Conservation (phyloP, 1,140 invertebrate genomes). For the Pseudomyrmex gracilis region DNA sequence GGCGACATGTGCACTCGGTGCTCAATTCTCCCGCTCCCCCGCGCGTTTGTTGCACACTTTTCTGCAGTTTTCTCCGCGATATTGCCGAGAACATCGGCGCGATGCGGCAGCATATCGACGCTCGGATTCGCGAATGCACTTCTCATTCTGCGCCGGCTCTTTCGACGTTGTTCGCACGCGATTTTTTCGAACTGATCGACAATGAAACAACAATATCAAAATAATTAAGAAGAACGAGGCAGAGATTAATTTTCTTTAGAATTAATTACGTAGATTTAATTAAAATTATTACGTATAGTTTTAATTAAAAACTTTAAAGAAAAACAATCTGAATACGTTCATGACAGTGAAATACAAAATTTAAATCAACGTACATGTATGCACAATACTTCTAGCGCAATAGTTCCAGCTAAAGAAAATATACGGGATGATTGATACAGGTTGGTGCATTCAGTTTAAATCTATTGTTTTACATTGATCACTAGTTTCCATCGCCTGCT, state of each 20-base stretch:
- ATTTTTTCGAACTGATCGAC: slow-evolving; percentile 9
- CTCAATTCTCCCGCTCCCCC: slow-evolving; percentile 52
- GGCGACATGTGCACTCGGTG: slow-evolving; percentile 80
- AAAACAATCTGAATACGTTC: too few relatives aligned
- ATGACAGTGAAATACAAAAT: not conserved
- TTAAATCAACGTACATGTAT: not conserved
- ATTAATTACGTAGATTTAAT: not conserved
- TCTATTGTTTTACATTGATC: slow-evolving; percentile 45
- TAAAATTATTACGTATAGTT: not conserved
- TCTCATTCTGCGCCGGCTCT: slow-evolving; percentile 16
- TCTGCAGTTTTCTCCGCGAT: slow-evolving; percentile 24
- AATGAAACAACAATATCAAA: not conserved
- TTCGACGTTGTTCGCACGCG: slow-evolving; percentile 15
- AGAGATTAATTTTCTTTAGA: not conserved
- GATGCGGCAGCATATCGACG: slow-evolving; percentile 10
- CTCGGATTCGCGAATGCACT: slow-evolving; percentile 24
- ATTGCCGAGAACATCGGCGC: slow-evolving; percentile 30
- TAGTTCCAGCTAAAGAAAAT: not conserved
- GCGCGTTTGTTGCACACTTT: not conserved
- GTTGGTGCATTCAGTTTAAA: slow-evolving; percentile 42
- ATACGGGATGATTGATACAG: slow-evolving; percentile 11
- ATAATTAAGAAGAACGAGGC: not conserved
- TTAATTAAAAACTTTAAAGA: too few relatives aligned
- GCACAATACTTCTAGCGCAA: not conserved
- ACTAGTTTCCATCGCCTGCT: slow-evolving; percentile 27